Percentiles rank a stretch among this genome's conserved stretches.
Conservation (phyloP, 2,888 invertebrate genomes). For the Lumbricus terrestris region DNA sequence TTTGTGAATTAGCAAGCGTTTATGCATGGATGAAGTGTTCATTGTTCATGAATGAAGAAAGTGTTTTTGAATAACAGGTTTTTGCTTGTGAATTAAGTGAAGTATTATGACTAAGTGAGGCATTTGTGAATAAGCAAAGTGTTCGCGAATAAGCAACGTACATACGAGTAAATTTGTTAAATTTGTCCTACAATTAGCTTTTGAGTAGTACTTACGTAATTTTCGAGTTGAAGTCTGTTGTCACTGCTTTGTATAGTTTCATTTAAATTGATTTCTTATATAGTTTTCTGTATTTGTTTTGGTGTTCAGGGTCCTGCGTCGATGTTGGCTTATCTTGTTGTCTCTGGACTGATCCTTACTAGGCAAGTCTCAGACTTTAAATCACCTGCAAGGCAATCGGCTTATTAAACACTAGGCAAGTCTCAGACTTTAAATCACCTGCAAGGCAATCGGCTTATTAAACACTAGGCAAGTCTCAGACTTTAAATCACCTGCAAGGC, state of each 20-base stretch:
- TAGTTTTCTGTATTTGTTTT: constrained; percentile 7
- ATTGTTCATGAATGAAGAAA: too few species aligned
- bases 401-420: constrained; percentile 71
- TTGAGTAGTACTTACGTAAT: too few species aligned
- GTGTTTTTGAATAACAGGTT: too few species aligned
- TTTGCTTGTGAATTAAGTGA: too few species aligned
- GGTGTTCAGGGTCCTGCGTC: constrained; percentile 76
- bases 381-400: constrained; percentile 79
- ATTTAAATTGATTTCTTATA: not conserved
- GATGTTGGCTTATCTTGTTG: constrained; percentile 81
- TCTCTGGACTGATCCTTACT: constrained; percentile 84
- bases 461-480: constrained; percentile 61
- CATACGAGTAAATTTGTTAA: too few species aligned
- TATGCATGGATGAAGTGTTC: too few species aligned
- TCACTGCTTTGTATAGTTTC: not conserved
- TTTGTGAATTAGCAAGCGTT: too few species aligned
- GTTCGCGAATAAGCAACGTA: too few species aligned
- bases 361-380: constrained; percentile 55
- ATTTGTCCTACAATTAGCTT: not conserved
- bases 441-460: too few species aligned
- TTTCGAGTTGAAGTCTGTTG: not conserved
- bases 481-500: too few species aligned
- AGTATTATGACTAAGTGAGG: too few species aligned
- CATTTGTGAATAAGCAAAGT: too few species aligned
- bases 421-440: constrained; percentile 63